Evolutionary conservation across 2,797 vertebrate species (phyloP), one percentile per base, ranked within the genome.

Genomic region (Eutrigla gurnardus): DNA sequence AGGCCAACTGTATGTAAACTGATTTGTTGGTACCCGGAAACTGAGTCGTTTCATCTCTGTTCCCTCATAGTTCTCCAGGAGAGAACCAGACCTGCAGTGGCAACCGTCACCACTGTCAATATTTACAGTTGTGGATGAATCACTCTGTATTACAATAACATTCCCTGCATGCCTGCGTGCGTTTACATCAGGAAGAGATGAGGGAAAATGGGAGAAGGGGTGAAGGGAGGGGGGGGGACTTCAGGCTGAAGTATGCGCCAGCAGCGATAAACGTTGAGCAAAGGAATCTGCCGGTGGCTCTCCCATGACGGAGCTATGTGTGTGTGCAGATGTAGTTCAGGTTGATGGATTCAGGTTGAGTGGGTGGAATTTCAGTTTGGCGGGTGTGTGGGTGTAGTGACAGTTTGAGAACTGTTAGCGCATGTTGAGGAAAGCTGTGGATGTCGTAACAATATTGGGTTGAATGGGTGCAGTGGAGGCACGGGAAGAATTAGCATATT

Each of bases 111-210:
- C 78, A 88, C 85, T 84, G 88, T 93, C 91, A 94, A 92, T 94
- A 94, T 94, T 93, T 94, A 93, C 87, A 89, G 89, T 91, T 83
- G 82, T 84, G 84, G 83, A 92, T 94, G 93, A 95, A 89, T 94
- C 91, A 86, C 67, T 86, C 82, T 87, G 81, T 90, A 90, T 93
- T 92, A 89, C 89, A 93, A 93, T 92, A 91, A 92, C 94, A 94
- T 95, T 94, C 94, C 89, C 83, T 46, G 66, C 84, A 65, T 92
- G 86, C 90, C 83, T 90, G 74, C 65, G 50, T 85, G 86, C 91
- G 87, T 93, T 72, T 74, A 78, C 88, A 85, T 90, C 86, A 89
- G 76, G 75, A 88, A 88, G 81, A 85, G 60, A 80, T 80, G 81
- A 87, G 74, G 57, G 55, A 81, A 85, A 81, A 79, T 58, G 70